Conservation (phyloP, 2,797 vertebrate genomes). For the Distichodus sexfasciatus region DNA sequence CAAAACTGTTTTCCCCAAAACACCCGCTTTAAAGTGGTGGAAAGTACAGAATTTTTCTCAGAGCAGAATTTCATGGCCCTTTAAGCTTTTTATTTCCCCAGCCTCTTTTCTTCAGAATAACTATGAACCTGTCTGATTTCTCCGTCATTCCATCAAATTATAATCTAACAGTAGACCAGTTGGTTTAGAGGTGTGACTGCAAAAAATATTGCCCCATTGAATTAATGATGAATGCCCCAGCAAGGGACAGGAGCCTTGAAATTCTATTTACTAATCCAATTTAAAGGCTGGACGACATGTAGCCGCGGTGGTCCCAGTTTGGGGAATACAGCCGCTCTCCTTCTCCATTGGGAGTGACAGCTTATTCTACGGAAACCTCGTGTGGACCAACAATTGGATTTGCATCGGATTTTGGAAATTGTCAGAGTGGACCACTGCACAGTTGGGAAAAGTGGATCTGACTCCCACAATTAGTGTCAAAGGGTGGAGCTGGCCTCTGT, state of each 20-base stretch:
- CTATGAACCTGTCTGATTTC: constrained; percentile 21
- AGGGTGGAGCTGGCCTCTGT: constrained; percentile 50
- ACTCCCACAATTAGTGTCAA: constrained; percentile 69
- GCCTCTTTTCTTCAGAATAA: constrained; percentile 38
- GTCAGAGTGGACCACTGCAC: constrained; percentile 71
- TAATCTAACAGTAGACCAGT: constrained; percentile 38
- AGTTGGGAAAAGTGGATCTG: constrained; percentile 65
- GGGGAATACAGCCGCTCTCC: constrained; percentile 62
- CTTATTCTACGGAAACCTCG: constrained; percentile 69
- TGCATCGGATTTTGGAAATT: constrained; percentile 78
- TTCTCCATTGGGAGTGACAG: constrained; percentile 73
- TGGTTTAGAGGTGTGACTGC: constrained; percentile 65
- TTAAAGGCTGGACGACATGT: constrained; percentile 63
- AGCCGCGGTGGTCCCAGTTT: constrained; percentile 67
- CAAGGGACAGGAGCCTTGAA: constrained; percentile 72
- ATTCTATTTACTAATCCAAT: constrained; percentile 78
- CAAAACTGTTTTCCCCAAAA: too few species aligned
- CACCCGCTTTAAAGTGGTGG: too few species aligned
- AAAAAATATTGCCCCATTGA: constrained; percentile 70
- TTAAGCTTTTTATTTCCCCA: too few species aligned
- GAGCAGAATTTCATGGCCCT: too few species aligned
- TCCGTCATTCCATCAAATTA: constrained; percentile 19
- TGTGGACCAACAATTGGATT: constrained; percentile 70
- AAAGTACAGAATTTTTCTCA: too few species aligned
- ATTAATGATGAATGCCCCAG: constrained; percentile 74